Conservation (phyloP, 2,888 invertebrate genomes). For the Synergus laeviventris region DNA sequence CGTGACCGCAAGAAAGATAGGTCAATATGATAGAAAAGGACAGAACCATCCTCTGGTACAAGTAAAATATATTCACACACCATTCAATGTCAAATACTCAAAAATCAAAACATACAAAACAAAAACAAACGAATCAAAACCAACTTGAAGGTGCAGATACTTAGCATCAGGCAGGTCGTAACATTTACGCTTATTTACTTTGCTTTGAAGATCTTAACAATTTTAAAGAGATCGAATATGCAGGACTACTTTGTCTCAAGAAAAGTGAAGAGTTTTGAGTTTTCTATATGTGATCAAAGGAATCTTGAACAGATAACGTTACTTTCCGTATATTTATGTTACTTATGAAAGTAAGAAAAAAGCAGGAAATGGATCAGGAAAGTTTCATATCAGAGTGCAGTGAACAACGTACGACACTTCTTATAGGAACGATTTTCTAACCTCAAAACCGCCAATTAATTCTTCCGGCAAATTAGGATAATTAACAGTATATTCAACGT, state of each 20-base stretch:
- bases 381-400: neutral
- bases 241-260: neutral
- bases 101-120: slow-evolving; percentile 17
- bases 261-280: neutral
- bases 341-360: neutral
- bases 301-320: neutral
- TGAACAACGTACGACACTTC: no score
- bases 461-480: neutral
- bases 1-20: no score
- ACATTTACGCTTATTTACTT: no score
- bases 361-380: neutral
- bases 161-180: no score
- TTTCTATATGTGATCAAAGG: neutral
- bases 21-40: no score
- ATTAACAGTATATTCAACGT: neutral
- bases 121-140: neutral
- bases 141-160: neutral
- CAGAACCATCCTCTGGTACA: no score
- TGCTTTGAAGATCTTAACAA: neutral
- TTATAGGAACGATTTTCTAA: neutral
- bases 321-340: neutral
- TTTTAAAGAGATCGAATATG: neutral
- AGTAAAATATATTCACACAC: no score
- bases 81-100: neutral
- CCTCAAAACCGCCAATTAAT: slow-evolving; percentile 1